These are phyloP conservation scores for Hedya salicella DNA, from an alignment of 2,888 invertebrate species.

Conservation along the genomic window DNA sequence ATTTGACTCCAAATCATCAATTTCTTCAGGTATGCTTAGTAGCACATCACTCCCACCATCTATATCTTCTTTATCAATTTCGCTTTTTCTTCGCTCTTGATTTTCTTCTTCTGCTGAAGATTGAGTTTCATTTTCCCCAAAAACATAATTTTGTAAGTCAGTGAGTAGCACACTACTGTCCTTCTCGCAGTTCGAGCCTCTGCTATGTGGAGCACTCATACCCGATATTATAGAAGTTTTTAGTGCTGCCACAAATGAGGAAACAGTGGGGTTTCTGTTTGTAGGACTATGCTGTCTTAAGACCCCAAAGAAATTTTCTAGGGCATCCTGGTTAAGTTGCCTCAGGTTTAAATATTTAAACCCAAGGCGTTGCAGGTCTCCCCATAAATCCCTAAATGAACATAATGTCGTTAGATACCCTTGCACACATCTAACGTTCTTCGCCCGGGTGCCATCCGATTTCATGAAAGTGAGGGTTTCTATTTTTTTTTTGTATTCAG, in stretches of 20 bases:
- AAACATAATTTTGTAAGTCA: constrained; percentile 3
- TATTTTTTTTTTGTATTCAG: not conserved
- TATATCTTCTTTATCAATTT: not conserved
- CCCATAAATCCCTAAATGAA: not conserved
- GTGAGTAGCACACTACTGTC: not conserved
- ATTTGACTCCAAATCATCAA: not conserved
- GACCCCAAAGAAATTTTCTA: constrained; percentile 6
- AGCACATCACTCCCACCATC: not conserved
- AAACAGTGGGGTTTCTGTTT: constrained; percentile 3
- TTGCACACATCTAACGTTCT: not conserved
- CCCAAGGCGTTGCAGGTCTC: not conserved
- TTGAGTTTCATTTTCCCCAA: not conserved
- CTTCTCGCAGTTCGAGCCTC: not conserved
- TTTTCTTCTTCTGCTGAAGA: no score
- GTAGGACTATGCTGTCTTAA: no score
- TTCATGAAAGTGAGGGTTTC: not conserved
- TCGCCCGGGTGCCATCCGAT: not conserved
- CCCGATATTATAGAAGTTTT: not conserved
- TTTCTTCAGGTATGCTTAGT: not conserved
- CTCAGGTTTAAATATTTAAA: constrained; percentile 5
- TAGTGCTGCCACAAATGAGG: not conserved
- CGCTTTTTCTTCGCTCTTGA: not conserved
- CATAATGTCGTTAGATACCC: not conserved
- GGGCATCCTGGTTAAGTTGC: not conserved
- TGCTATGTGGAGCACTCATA: constrained; percentile 3